A percentile compares a stretch with the other conserved stretches of the same genome.
Conservation (phyloP, 2,113 vertebrate species). For the Eubucco bourcierii region DNA sequence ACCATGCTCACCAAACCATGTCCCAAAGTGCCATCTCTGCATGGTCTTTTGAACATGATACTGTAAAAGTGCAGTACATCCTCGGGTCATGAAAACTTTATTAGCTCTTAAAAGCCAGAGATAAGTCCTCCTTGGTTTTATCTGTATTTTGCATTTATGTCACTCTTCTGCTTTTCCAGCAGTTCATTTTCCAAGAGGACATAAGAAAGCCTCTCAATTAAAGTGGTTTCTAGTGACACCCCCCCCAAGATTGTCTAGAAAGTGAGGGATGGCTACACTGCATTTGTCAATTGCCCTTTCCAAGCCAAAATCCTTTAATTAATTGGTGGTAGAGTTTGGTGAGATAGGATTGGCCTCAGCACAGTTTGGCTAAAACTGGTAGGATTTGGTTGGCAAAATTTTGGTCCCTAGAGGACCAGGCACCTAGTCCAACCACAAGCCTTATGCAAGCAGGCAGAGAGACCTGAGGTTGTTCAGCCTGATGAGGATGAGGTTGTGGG, state of each 20-base stretch:
- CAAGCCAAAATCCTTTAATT: background rate
- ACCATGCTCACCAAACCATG: too few relatives aligned
- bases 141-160: background rate
- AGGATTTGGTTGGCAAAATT: background rate
- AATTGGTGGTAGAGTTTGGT: background rate
- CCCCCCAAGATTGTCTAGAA: background rate
- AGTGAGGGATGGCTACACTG: background rate
- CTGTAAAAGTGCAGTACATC: background rate
- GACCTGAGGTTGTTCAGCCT: too few relatives aligned
- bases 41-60: too few relatives aligned
- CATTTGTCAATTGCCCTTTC: background rate
- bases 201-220: background rate
- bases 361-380: background rate
- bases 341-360: background rate
- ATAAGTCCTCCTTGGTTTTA: background rate
- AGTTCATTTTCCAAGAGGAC: background rate
- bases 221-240: background rate
- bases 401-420: background rate
- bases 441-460: too few relatives aligned
- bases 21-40: too few relatives aligned
- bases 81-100: background rate
- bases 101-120: background rate
- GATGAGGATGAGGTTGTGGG: too few relatives aligned
- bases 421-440: background rate
- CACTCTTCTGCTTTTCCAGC: background rate